Evolutionary conservation across 1,140 invertebrate genomes (phyloP).

Genomic region (Parapsyche elsis): DNA sequence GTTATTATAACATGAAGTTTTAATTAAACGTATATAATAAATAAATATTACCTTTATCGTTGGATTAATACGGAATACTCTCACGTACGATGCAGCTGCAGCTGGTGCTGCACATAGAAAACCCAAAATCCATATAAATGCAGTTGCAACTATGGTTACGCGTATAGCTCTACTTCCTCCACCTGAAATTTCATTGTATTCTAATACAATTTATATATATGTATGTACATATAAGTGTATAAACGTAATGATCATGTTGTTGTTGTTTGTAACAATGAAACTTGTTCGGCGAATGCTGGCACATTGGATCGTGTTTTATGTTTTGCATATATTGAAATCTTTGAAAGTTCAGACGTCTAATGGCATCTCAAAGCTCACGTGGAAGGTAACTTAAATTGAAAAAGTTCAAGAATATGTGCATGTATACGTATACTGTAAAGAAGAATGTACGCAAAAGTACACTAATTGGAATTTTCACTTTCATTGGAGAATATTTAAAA

Average conservation of each 20-base stretch:
- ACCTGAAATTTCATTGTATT: slow-evolving; percentile 60
- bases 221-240: not conserved
- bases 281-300: no score
- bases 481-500: no score
- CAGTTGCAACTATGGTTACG: slow-evolving; percentile 71
- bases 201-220: not conserved
- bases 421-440: no score
- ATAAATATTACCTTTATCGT: slow-evolving; percentile 57
- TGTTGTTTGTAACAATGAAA: no score
- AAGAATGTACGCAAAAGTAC: no score
- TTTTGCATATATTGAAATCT: no score
- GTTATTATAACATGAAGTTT: no score
- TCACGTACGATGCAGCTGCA: slow-evolving; percentile 73
- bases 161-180: slow-evolving; percentile 72
- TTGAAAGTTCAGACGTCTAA: not conserved
- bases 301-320: no score
- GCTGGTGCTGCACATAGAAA: slow-evolving; percentile 78
- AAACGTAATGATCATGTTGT: no score
- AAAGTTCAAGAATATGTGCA: not conserved
- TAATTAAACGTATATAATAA: slow-evolving; percentile 41
- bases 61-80: slow-evolving; percentile 57
- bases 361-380: not conserved
- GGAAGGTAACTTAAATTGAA: not conserved
- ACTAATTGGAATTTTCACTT: no score
- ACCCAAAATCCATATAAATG: slow-evolving; percentile 80